Base-by-base conservation (phyloP, 2,113 vertebrate species). In the Tor tambroides region DNA sequence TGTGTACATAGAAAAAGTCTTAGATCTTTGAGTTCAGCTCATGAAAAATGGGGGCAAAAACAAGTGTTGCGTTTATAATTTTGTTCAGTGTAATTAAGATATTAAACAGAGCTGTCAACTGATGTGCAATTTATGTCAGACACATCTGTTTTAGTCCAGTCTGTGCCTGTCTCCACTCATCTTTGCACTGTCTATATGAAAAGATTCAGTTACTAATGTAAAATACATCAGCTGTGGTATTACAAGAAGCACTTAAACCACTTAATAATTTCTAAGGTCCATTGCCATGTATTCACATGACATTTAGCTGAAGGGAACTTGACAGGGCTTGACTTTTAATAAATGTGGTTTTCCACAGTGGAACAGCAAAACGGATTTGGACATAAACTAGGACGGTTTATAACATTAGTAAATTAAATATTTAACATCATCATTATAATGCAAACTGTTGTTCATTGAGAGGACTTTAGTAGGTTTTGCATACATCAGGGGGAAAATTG, bases 231-330 rank as follows among this genome's bases (percentile, higher is more conserved):
- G 81, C 28, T 88, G 87, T 83, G 90, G 91, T 94, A 93, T 94
- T 93, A 94, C 94, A 91, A 77, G 87, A 86, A 93, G 94, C 94
- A 95, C 93, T 95, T 94, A 93, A 92, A 92, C 91, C 92, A 92
- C 90, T 95, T 92, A 95, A 95, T 95, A 93, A 95, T 95, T 94
- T 91, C 94, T 95, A 87, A 94, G 92, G 90, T 90, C 83, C 65
- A 32, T 72, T 89, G 88, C 92, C 81, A 83, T 83, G 75, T 85
- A 35, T 84, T 90, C 41, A 61, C 87, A 87, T 80, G 61, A 85
- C 67, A 83, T 89, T 87, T 88, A 92, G 87, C 93, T 91, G 88
- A 89, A 93, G 89, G 87, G 72, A 91, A 90, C 89, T 86, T 89
- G 91, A 93, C 87, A 88, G 83, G 65, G 46, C 89, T 85, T 83